Conservation (phyloP, 2,113 vertebrate species). For the Labeo rohita region DNA sequence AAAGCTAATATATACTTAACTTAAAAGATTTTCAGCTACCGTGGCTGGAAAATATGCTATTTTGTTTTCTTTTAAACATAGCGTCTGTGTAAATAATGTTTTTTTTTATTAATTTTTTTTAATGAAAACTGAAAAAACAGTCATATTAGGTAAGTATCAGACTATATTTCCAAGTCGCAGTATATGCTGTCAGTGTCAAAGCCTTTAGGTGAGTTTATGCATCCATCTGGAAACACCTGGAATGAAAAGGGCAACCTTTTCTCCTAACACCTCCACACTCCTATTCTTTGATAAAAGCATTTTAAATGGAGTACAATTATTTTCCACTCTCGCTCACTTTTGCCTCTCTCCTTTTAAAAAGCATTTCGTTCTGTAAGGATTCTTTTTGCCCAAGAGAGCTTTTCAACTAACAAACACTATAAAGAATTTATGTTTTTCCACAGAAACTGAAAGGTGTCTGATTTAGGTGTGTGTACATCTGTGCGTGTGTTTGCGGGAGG, state of each 20-base stretch:
- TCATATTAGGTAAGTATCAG: not conserved
- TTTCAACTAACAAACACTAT: constrained; percentile 54
- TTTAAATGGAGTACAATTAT: constrained; percentile 67
- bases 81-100: not conserved
- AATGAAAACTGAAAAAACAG: not conserved
- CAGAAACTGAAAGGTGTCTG: constrained; percentile 64
- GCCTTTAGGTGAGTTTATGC: constrained; percentile 63
- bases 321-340: constrained; percentile 70
- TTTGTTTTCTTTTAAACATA: not conserved
- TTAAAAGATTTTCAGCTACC: not conserved
- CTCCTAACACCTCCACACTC: constrained; percentile 72
- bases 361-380: constrained; percentile 48
- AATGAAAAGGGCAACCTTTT: constrained; percentile 63
- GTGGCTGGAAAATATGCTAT: not conserved
- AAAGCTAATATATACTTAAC: not conserved
- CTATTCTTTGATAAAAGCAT: constrained; percentile 74
- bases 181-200: constrained; percentile 63
- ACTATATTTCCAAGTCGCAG: not conserved
- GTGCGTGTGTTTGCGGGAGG: constrained; percentile 29
- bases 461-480: constrained; percentile 39
- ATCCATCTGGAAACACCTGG: constrained; percentile 61
- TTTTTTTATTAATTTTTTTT: not conserved
- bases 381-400: constrained; percentile 42
- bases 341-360: constrained; percentile 67
- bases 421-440: constrained; percentile 58